These are phyloP conservation scores for Sarcophilus harrisii DNA, from an alignment of 2,797 vertebrate species.

Conservation along the genomic window DNA sequence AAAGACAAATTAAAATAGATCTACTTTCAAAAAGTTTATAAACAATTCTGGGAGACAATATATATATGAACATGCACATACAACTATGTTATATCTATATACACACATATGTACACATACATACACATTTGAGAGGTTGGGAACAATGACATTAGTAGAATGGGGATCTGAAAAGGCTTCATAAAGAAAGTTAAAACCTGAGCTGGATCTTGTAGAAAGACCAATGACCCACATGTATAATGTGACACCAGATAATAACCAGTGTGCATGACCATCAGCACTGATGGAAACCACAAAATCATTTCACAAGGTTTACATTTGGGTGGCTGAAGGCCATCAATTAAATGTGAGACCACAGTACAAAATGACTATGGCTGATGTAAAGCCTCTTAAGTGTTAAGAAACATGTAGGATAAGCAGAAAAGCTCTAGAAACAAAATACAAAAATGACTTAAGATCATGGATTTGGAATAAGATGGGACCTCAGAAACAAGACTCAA, in stretches of 20 bases:
- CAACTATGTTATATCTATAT: too few relatives aligned
- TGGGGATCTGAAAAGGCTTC: not conserved
- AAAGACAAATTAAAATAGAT: not conserved
- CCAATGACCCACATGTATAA: not conserved
- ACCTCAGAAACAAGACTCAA: not conserved
- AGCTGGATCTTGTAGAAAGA: not conserved
- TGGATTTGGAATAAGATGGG: not conserved
- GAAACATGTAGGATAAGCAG: fast-evolving
- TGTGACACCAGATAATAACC: conserved; percentile 54
- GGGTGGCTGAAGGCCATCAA: not conserved
- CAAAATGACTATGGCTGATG: not conserved
- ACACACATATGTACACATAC: not conserved
- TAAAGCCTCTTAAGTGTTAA: not conserved
- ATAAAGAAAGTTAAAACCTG: not conserved
- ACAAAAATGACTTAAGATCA: not conserved
- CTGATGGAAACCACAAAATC: conserved; percentile 16
- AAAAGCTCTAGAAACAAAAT: not conserved
- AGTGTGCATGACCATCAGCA: conserved; percentile 44
- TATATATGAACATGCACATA: not conserved
- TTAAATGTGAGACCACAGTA: not conserved
- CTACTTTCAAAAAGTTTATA: not conserved
- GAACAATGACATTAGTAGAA: not conserved
- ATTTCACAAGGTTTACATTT: conserved; percentile 18
- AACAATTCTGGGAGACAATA: not conserved
- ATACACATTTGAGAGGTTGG: not conserved